Base-by-base conservation (phyloP, 2,113 vertebrate genomes). In the Istiophorus platypterus region DNA sequence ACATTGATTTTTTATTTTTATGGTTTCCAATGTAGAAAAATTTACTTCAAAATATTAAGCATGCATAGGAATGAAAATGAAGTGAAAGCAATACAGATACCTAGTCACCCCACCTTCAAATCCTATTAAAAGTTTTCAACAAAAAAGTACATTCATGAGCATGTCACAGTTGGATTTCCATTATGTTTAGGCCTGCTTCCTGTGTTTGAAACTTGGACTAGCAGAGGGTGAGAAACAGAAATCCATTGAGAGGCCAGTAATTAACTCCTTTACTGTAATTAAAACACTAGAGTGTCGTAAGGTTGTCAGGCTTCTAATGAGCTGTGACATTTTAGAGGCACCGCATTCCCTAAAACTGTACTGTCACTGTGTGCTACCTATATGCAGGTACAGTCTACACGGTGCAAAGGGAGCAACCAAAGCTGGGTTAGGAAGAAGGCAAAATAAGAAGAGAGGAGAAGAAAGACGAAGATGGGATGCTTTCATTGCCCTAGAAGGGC, bases 191-290 rank as follows among this genome's bases (percentile, higher is more conserved):
- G 56, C 59, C 72, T n/a, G 34, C 62, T 69, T 69, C 47, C 39
- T 57, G 52, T 68, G 57, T 86, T 81, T 71, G 63, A 87, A 86
- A 74, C 37, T 61, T 66, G 68, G 41, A 34, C 62, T 51, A 72
- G 77, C 79, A 22, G 79, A 84, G 76, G 72, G 63, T 76, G 82
- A 84, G 75, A 87, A 82, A 64, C 65, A 61, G 73, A 85, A 84
- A 69, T 91, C 88, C 89, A 74, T 39, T 20, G 89, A 92, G 92
- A 88, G 71, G 77, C 80, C 66, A 68, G 85, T 95, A 96, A 97
- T 97, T 97, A 97, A 97, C 96, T 97, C 94, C 90, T 91, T 72
- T 89, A 84, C 93, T 95, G 95, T 97, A 97, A 99, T 98, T 97
- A 97, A 97, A 96, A 95, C 91, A 92, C 90, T 47, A 2, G 41